Percentiles rank a stretch among this genome's conserved stretches.
phyloP scores from a whole-genome alignment of 1,140 invertebrate species.

The Ptiloglossa arizonensis region DNA sequence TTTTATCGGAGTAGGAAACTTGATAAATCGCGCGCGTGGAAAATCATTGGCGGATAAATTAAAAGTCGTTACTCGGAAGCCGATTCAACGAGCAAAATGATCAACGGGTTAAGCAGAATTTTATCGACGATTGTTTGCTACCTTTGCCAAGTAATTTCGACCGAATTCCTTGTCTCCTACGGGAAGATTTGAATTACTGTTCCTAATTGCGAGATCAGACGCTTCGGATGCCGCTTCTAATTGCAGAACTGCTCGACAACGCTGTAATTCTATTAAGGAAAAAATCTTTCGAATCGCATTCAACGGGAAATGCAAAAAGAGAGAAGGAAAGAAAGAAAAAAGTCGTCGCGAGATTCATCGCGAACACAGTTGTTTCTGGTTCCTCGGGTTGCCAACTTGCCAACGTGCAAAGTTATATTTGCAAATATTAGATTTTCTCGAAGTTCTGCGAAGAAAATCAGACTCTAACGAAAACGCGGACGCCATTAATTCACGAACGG shows the following conservation, averaged over 20 bases:
- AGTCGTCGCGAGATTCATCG: neutral
- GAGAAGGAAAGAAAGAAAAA: too few species aligned
- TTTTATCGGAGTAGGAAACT: too few species aligned
- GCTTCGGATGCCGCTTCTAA: neutral
- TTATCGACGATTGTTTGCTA: neutral
- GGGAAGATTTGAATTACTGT: constrained; percentile 3
- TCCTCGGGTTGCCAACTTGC: neutral
- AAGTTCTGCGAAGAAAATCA: neutral
- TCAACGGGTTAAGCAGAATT: neutral
- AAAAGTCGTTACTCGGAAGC: too few species aligned
- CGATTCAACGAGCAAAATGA: too few species aligned
- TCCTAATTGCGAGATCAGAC: constrained; percentile 10
- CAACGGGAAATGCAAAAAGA: neutral
- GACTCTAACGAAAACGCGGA: neutral
- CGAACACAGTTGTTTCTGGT: neutral
- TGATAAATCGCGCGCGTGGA: too few species aligned
- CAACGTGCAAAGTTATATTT: neutral
- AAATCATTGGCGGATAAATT: too few species aligned
- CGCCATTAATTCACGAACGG: neutral
- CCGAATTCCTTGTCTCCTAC: neutral
- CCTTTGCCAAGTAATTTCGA: neutral
- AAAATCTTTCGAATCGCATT: constrained; percentile 1
- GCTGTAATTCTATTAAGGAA: neutral
- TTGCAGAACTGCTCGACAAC: constrained; percentile 8
- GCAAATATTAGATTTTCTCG: neutral